Percentiles rank a stretch among this genome's conserved stretches.
Conservation (phyloP, 2,113 vertebrate species). For the Notiomystis cincta region DNA sequence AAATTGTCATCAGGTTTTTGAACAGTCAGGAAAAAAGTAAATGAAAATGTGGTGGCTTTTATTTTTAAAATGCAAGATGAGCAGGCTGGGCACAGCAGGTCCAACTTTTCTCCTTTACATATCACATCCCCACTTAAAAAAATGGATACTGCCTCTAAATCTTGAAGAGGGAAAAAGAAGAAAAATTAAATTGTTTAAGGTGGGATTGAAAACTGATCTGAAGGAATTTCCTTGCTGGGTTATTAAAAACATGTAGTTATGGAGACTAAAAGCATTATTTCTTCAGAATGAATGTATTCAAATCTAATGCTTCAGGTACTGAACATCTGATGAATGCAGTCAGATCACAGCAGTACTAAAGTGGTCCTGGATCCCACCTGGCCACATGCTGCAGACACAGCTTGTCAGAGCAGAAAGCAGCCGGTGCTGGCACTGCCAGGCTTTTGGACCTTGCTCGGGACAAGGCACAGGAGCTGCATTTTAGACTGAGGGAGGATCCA, state of each 20-base stretch:
- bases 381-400: neutral
- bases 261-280: neutral
- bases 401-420: neutral
- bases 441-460: neutral
- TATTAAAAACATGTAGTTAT: neutral
- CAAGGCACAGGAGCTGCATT: neutral
- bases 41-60: neutral
- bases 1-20: neutral
- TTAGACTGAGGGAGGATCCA: neutral
- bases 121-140: neutral
- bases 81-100: neutral
- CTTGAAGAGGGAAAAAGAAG: accelerated
- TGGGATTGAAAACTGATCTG: neutral
- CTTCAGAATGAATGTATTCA: neutral
- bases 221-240: neutral
- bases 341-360: neutral
- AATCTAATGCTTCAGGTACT: neutral
- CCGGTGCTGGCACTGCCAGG: neutral
- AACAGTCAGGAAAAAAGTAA: neutral
- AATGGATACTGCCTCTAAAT: neutral
- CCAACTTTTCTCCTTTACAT: neutral
- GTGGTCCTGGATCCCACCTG: neutral
- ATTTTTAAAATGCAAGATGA: neutral
- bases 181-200: neutral
- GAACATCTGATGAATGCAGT: neutral